phyloP scores from a whole-genome alignment of 1,140 invertebrate genomes.

The Brachionus paranguensis region DNA sequence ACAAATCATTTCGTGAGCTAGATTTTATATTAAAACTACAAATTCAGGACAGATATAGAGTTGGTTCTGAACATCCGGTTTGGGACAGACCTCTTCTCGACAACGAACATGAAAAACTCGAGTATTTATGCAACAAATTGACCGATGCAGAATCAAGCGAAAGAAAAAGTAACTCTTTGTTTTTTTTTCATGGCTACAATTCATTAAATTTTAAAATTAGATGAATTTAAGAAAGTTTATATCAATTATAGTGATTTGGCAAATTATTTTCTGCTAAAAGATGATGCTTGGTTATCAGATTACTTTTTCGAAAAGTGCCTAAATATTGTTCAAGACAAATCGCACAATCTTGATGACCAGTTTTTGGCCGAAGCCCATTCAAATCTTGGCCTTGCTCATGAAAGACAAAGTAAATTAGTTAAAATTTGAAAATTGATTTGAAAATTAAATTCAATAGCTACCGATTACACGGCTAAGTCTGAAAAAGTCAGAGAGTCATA shows the following conservation, averaged over 20 bases:
- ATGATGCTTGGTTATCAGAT: slow-evolving; percentile 30
- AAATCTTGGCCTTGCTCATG: neutral
- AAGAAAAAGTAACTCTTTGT: neutral
- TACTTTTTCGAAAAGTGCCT: slow-evolving; percentile 35
- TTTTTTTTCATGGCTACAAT: neutral
- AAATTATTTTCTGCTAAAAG: slow-evolving; percentile 22
- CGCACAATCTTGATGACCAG: neutral
- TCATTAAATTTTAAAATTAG: neutral
- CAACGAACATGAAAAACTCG: slow-evolving; percentile 26
- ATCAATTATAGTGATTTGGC: neutral
- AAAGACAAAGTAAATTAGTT: slow-evolving; percentile 15
- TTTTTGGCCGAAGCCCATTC: slow-evolving; percentile 14
- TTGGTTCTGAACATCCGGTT: slow-evolving; percentile 33
- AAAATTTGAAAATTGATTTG: neutral
- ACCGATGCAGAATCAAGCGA: slow-evolving; percentile 23
- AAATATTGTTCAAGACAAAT: slow-evolving; percentile 13
- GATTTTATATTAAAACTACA: slow-evolving; percentile 13
- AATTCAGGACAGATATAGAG: slow-evolving; percentile 19
- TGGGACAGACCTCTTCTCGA: slow-evolving; percentile 22
- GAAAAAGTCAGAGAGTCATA: neutral
- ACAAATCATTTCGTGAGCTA: slow-evolving; percentile 35
- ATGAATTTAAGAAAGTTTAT: slow-evolving; percentile 18
- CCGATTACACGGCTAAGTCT: slow-evolving; percentile 26
- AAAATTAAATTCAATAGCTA: neutral
- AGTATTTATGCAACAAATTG: slow-evolving; percentile 29